Evolutionary conservation across 2,888 invertebrate species (phyloP).

Genomic region (Pecten maximus): DNA sequence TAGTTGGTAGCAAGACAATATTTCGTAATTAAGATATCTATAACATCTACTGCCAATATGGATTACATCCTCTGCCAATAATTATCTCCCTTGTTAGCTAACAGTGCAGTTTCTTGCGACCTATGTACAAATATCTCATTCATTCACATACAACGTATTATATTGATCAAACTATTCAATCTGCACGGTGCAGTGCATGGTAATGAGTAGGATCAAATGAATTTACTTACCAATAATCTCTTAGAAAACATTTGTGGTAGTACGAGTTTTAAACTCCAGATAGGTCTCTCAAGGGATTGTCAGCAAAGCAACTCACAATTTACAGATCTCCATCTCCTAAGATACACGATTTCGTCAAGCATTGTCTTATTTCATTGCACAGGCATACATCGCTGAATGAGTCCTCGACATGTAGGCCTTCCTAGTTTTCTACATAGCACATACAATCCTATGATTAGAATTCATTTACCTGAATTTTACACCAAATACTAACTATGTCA

Average conservation of each 20-base stretch:
- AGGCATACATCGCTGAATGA: background rate
- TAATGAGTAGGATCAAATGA: background rate
- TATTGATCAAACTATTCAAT: no score
- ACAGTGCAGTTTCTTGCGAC: background rate
- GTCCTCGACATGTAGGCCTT: background rate
- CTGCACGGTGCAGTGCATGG: background rate
- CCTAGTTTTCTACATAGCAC: background rate
- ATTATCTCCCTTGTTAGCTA: background rate
- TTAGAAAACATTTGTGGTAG: background rate
- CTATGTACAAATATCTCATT: background rate
- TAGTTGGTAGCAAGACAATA: background rate
- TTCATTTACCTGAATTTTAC: no score
- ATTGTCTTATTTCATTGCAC: background rate
- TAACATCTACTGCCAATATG: background rate
- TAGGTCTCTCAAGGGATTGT: background rate
- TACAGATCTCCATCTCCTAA: background rate
- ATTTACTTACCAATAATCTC: background rate
- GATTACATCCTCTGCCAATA: background rate
- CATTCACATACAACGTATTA: no score
- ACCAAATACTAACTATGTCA: background rate
- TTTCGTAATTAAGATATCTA: background rate
- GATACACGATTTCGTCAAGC: background rate
- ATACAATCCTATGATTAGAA: background rate
- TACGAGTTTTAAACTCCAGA: background rate
- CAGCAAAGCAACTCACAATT: background rate